A percentile compares a stretch with the other conserved stretches of the same genome.
Evolutionary conservation across 2,888 invertebrate genomes (phyloP).

Genomic region (Bimastos eiseni): DNA sequence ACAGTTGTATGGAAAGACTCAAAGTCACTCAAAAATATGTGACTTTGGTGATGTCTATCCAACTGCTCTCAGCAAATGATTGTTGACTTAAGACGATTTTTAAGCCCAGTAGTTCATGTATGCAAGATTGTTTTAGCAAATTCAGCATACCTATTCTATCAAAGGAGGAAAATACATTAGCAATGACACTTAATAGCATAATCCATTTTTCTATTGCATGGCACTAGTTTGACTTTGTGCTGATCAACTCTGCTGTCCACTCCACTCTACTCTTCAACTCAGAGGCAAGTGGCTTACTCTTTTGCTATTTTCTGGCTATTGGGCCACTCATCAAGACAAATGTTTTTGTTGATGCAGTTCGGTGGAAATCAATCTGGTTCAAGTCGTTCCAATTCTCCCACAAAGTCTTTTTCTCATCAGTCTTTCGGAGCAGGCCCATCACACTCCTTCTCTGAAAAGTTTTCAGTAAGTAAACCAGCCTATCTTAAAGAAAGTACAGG

Average conservation of each 20-base stretch:
- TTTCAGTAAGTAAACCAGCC: neutral
- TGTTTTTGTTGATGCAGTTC: neutral
- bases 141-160: too few relatives aligned
- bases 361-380: constrained; percentile 9
- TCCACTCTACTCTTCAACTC: too few relatives aligned
- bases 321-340: neutral
- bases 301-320: neutral
- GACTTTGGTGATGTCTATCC: too few relatives aligned
- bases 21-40: too few relatives aligned
- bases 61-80: too few relatives aligned
- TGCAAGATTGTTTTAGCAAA: too few relatives aligned
- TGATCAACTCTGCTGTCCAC: too few relatives aligned
- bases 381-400: constrained; percentile 10
- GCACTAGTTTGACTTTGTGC: neutral
- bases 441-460: neutral
- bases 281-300: too few relatives aligned
- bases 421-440: neutral
- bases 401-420: constrained; percentile 15
- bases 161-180: too few relatives aligned
- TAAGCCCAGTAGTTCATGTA: too few relatives aligned
- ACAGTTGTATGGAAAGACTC: too few relatives aligned
- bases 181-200: neutral
- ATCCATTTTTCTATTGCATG: neutral
- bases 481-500: neutral
- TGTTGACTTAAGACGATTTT: too few relatives aligned